These are phyloP conservation scores for Hetaerina titia DNA, from an alignment of 2,888 invertebrate species.

Conservation along the genomic window DNA sequence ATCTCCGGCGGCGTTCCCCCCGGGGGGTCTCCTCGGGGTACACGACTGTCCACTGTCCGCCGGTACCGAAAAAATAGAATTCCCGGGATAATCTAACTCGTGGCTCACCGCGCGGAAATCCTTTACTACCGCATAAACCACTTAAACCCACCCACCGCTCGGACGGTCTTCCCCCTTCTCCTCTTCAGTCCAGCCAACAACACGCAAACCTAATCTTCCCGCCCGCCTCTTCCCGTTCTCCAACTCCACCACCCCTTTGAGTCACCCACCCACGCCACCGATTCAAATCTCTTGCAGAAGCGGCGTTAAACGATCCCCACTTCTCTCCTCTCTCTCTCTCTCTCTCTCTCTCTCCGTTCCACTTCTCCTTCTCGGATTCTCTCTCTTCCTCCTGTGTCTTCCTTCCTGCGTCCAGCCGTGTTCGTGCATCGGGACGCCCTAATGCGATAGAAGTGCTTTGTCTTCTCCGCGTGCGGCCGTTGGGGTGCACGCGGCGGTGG, in stretches of 20 bases:
- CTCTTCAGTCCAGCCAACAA: neutral
- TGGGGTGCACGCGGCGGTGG: neutral
- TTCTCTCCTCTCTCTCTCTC: neutral
- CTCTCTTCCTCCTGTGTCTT: neutral
- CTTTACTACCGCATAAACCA: neutral
- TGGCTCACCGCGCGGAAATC: constrained; percentile 2
- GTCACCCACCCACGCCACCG: neutral
- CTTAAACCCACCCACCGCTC: neutral
- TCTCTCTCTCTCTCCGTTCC: neutral
- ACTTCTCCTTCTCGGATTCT: too few species aligned
- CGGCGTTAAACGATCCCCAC: neutral
- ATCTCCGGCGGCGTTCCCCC: neutral
- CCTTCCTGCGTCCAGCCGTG: neutral
- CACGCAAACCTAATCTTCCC: neutral
- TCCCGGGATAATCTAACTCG: neutral
- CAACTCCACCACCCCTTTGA: too few species aligned
- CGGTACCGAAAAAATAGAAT: neutral
- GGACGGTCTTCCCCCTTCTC: neutral
- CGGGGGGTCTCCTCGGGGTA: neutral
- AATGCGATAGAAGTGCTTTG: neutral
- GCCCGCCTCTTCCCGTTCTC: too few species aligned
- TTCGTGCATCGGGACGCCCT: neutral
- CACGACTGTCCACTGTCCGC: neutral
- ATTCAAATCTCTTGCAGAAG: neutral
- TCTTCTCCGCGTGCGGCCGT: neutral